Percentiles rank a stretch among this genome's conserved stretches.
These are phyloP conservation scores for Leptobrachium leishanense DNA, from an alignment of 2,113 vertebrate genomes.

Conservation along the genomic window DNA sequence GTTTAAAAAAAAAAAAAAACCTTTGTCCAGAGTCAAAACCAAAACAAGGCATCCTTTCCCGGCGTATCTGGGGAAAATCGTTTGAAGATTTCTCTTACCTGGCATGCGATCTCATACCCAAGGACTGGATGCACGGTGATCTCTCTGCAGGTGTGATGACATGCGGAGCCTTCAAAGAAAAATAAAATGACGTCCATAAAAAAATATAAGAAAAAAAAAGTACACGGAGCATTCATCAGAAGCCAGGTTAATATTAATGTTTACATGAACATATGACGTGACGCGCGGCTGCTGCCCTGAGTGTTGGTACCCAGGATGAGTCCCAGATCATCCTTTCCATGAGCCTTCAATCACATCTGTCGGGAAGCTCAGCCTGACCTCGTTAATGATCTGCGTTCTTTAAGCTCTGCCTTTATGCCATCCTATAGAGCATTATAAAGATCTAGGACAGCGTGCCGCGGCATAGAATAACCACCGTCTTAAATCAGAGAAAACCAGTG, in stretches of 20 bases:
- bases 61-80: too few species aligned
- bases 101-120: conserved; percentile 35
- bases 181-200: not conserved
- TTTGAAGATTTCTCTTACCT: conserved; percentile 17
- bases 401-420: conserved; percentile 7
- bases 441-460: conserved; percentile 9
- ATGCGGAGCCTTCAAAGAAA: conserved; percentile 11
- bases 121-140: conserved; percentile 5
- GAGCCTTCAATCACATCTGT: conserved; percentile 40
- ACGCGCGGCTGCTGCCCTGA: too few species aligned
- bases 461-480: not conserved
- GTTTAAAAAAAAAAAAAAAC: not conserved
- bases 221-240: too few species aligned
- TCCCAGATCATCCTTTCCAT: conserved; percentile 2
- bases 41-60: too few species aligned
- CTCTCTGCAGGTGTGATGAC: conserved; percentile 19
- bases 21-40: not conserved
- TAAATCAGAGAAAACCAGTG: too few species aligned
- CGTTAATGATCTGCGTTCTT: conserved; percentile 41
- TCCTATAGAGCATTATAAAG: conserved; percentile 23
- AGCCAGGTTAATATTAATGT: too few species aligned
- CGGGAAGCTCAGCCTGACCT: conserved; percentile 20
- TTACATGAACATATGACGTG: too few species aligned
- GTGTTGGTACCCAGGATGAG: not conserved
- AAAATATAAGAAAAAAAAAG: too few species aligned